Percentiles rank a stretch among this genome's conserved stretches.
Evolutionary conservation across 2,888 invertebrate genomes (phyloP).

Genomic region (Phalera bucephala): DNA sequence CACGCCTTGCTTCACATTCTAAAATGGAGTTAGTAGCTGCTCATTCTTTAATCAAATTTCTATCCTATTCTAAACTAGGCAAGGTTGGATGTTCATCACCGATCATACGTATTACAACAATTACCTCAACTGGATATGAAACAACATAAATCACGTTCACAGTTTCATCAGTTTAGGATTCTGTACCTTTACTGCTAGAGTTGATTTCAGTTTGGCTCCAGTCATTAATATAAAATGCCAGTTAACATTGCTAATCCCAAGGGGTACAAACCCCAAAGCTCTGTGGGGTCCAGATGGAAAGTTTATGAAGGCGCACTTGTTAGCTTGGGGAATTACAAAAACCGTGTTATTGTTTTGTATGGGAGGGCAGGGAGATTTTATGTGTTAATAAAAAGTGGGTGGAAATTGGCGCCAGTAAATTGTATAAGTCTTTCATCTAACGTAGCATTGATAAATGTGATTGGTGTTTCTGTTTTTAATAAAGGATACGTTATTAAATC

Average conservation of each 20-base stretch:
- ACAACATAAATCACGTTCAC: slow-evolving; percentile 28
- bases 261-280: slow-evolving; percentile 69
- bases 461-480: slow-evolving; percentile 12
- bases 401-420: slow-evolving; percentile 47
- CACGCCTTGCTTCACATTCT: slow-evolving; percentile 50
- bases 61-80: neutral
- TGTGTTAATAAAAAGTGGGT: slow-evolving; percentile 74
- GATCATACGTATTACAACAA: slow-evolving; percentile 30
- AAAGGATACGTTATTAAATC: slow-evolving; percentile 1
- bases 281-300: slow-evolving; percentile 72
- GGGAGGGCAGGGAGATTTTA: slow-evolving; percentile 59
- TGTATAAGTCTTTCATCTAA: slow-evolving; percentile 29
- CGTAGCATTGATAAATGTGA: slow-evolving; percentile 47
- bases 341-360: slow-evolving; percentile 75
- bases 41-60: slow-evolving; percentile 8
- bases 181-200: slow-evolving; percentile 13
- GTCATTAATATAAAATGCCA: slow-evolving; percentile 58
- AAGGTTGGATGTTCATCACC: slow-evolving; percentile 28
- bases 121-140: slow-evolving; percentile 30
- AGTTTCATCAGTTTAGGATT: slow-evolving; percentile 17
- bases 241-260: slow-evolving; percentile 64
- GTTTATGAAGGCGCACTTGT: slow-evolving; percentile 78
- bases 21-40: slow-evolving; percentile 28
- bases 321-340: slow-evolving; percentile 72
- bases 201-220: slow-evolving; percentile 23